Percentiles rank a stretch among this genome's conserved stretches.
phyloP scores from a whole-genome alignment of 2,797 vertebrate genomes.

The Bradypodion pumilum region DNA sequence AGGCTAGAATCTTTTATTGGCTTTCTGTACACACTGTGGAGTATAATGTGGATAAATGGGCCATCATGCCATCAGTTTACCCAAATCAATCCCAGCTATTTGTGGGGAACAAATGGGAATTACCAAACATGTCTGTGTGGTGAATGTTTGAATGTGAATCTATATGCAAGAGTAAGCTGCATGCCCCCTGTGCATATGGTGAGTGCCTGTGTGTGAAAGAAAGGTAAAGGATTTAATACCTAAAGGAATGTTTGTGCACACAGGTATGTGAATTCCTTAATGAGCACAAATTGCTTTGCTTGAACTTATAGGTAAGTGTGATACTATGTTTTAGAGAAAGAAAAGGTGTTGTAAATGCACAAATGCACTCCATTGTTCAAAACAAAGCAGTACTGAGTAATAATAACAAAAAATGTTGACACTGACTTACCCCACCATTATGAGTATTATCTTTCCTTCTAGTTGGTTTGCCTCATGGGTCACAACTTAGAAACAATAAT shows the following conservation, averaged over 20 bases:
- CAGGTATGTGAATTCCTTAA: background rate
- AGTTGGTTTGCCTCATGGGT: background rate
- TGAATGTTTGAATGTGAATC: background rate
- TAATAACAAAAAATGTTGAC: too few relatives aligned
- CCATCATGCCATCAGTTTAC: background rate
- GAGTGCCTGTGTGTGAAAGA: background rate
- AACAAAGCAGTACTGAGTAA: too few relatives aligned
- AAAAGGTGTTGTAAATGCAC: too few relatives aligned
- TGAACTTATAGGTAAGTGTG: too few relatives aligned
- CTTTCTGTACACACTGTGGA: background rate
- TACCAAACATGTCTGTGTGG: background rate
- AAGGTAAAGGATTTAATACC: background rate
- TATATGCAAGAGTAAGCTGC: background rate
- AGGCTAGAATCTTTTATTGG: background rate
- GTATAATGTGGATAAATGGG: background rate
- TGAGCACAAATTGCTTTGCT: background rate
- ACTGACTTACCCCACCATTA: background rate
- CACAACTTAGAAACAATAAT: background rate
- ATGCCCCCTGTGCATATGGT: background rate
- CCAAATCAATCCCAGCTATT: background rate
- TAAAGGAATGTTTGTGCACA: too few relatives aligned
- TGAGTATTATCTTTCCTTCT: background rate
- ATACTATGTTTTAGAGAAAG: too few relatives aligned
- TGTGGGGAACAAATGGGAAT: background rate
- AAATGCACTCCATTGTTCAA: too few relatives aligned